phyloP scores from a whole-genome alignment of 2,888 invertebrate genomes.

The Lasioglossum lativentre region DNA sequence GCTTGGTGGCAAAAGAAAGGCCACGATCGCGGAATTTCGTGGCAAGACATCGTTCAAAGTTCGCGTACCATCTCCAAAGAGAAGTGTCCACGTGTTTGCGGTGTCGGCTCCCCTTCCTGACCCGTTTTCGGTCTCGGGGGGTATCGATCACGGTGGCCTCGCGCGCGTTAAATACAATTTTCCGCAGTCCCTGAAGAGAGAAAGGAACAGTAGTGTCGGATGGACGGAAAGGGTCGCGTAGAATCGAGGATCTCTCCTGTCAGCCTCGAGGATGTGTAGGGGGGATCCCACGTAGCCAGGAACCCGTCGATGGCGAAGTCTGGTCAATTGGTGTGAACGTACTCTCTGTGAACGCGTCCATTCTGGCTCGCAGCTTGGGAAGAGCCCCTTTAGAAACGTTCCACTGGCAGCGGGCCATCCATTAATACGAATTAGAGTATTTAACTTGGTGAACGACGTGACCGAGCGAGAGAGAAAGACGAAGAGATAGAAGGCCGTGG shows the following conservation, averaged over 20 bases:
- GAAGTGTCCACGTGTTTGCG: constrained; percentile 1
- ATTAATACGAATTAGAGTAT: constrained; percentile 82
- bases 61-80: background rate
- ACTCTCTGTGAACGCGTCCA: constrained; percentile 61
- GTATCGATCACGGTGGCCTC: constrained; percentile 35
- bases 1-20: background rate
- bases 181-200: constrained; percentile 27
- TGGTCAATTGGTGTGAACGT: constrained; percentile 65
- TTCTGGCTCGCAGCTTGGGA: constrained; percentile 63
- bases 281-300: constrained; percentile 26
- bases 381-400: constrained; percentile 70
- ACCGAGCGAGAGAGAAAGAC: constrained; percentile 18
- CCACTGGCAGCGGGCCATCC: constrained; percentile 78
- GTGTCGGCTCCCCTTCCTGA: background rate
- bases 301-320: constrained; percentile 27
- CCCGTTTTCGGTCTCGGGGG: background rate
- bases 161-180: constrained; percentile 41
- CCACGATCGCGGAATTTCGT: background rate
- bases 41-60: background rate
- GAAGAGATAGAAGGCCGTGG: background rate
- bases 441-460: constrained; percentile 71
- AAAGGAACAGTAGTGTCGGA: background rate
- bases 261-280: background rate
- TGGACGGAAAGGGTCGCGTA: constrained; percentile 12
- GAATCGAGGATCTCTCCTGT: constrained; percentile 32